These are phyloP conservation scores for Trachelipus rathkii DNA, from an alignment of 1,140 invertebrate species.

Conservation along the genomic window DNA sequence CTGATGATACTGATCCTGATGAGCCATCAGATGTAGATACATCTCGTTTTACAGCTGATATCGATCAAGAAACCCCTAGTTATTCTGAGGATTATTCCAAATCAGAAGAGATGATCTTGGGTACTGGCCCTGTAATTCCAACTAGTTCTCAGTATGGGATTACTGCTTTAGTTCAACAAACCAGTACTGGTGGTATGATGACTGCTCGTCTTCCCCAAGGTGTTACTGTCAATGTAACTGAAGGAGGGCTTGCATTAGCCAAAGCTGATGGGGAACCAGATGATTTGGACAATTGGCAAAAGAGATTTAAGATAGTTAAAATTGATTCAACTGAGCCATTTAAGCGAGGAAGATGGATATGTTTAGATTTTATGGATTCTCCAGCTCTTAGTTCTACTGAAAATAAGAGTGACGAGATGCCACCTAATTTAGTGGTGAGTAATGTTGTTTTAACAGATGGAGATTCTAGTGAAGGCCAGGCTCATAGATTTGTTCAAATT, in stretches of 20 bases:
- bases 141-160: conserved; percentile 77
- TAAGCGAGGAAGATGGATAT: conserved; percentile 86
- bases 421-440: conserved; percentile 30
- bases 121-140: conserved; percentile 73
- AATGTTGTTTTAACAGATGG: conserved; percentile 35
- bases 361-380: conserved; percentile 86
- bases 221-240: conserved; percentile 86
- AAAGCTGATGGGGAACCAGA: conserved; percentile 96
- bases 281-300: conserved; percentile 77
- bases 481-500: conserved; percentile 54
- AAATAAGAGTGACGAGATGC: conserved; percentile 34
- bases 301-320: conserved; percentile 89
- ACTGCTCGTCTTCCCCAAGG: conserved; percentile 66
- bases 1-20: conserved; percentile 87
- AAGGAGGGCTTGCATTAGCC: conserved; percentile 94
- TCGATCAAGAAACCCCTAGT: conserved; percentile 63
- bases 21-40: conserved; percentile 53
- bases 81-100: conserved; percentile 77
- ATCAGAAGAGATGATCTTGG: conserved; percentile 63
- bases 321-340: conserved; percentile 93
- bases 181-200: conserved; percentile 49
- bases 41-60: conserved; percentile 38
- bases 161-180: conserved; percentile 65
- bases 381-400: conserved; percentile 29
- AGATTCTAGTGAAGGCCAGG: conserved; percentile 49